Evolutionary conservation across 2,888 invertebrate genomes (phyloP), one percentile per base, ranked within the genome.

Genomic region (Rhamnusium bicolor): DNA sequence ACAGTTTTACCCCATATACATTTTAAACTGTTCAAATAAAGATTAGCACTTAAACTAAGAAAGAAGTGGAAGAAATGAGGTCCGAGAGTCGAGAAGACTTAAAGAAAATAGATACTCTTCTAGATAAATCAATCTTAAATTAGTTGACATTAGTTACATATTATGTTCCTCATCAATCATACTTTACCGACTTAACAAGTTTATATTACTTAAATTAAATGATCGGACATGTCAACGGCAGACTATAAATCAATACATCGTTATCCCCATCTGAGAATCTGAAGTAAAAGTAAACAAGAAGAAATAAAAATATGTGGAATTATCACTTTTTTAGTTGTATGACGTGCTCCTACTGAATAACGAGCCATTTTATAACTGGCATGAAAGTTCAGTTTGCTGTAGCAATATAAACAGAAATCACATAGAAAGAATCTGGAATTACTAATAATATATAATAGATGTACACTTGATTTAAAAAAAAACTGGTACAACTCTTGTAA

Each of bases 141-240:
- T 65, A 53, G 63, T 32, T 58, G 75, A 71, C 73, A 62, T 73
- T 75, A 71, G 74, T 60, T 73, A 66, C 73, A 71, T 61, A 71
- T 73, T 71, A 32, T 53, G 29, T 40, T 40, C 47, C 60, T 72
- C 75, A 75, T 75, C 73, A 71, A 75, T 75, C 75, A 75, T 73
- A 75, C 75, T 75, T 75, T 71, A 68, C 12, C 65, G 63, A 58
- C 71, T 75, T 73, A 60, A 71, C 62, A 65, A 75, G 72, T 72
- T 75, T 73, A 70, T 73, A 73, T 72, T 73, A 62, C 71, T 71
- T 66, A 71, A 75, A 75, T 75, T 75, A 73, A 75, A 75, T 75
- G 75, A 75, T 73, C 71, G 71, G 65, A 65, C 65, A 63, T 60
- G 71, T 75, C 75, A 71, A 71, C 63, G 68, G 24, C 58, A 49